phyloP scores from a whole-genome alignment of 2,888 invertebrate species.

The Mongoloraphidia duomilia region DNA sequence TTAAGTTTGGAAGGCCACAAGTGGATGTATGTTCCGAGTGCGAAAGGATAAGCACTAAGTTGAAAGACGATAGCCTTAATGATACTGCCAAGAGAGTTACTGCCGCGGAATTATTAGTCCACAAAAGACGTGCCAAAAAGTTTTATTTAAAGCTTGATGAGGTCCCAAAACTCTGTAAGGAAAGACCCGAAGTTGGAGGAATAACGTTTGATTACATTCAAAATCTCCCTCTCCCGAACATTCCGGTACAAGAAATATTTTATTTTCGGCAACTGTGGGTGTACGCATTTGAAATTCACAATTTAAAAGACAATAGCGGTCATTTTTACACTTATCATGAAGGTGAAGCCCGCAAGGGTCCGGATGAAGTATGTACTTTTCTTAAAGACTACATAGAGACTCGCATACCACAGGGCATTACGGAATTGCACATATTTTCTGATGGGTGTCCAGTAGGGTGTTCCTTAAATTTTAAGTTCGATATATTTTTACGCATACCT shows the following conservation, averaged over 20 bases:
- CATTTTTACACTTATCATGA: conserved; percentile 13
- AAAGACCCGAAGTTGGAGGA: conserved; percentile 8
- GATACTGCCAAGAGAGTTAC: conserved; percentile 13
- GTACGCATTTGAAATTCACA: conserved; percentile 12
- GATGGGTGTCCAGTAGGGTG: no score
- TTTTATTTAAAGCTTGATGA: conserved; percentile 14
- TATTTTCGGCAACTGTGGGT: conserved; percentile 14
- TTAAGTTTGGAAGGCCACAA: conserved; percentile 15
- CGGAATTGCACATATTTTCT: conserved; percentile 14
- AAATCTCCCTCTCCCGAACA: conserved; percentile 15
- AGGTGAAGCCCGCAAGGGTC: conserved; percentile 13
- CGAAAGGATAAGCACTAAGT: conserved; percentile 10
- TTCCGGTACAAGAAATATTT: conserved; percentile 17
- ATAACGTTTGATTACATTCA: conserved; percentile 16
- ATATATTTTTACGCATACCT: no score
- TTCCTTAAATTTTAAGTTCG: no score
- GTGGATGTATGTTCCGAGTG: conserved; percentile 12
- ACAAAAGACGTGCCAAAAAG: conserved; percentile 13
- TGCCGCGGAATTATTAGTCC: conserved; percentile 13
- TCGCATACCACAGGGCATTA: conserved; percentile 7
- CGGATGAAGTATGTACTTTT: conserved; percentile 14
- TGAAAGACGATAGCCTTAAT: conserved; percentile 9
- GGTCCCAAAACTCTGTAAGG: conserved; percentile 8
- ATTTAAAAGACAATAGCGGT: conserved; percentile 7
- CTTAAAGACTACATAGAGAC: conserved; percentile 12